Conservation (phyloP, 1,140 invertebrate species). For the Hyphantria cunea region DNA sequence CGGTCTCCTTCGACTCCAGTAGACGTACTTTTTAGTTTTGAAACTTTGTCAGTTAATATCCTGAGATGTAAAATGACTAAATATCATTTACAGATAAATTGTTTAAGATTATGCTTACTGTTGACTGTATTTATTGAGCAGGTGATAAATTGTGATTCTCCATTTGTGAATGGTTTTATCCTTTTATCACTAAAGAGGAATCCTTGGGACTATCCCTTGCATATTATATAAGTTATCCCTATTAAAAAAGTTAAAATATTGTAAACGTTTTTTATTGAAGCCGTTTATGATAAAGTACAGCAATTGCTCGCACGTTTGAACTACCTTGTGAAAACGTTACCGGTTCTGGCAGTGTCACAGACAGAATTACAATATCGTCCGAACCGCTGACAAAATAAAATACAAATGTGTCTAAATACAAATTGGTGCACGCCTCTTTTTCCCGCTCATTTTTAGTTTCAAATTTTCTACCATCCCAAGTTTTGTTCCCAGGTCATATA, state of each 20-base stretch:
- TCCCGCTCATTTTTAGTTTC: no score
- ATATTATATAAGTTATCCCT: conserved; percentile 81
- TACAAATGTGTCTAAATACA: no score
- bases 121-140: conserved; percentile 80
- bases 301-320: no score
- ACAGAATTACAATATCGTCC: no score
- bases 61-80: conserved; percentile 67
- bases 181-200: conserved; percentile 78
- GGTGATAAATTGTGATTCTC: conserved; percentile 79
- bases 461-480: no score
- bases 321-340: no score
- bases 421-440: no score
- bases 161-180: conserved; percentile 77
- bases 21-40: conserved; percentile 54
- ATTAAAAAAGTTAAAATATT: conserved; percentile 80
- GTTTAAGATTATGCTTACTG: conserved; percentile 80
- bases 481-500: no score
- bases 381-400: no score
- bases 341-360: no score
- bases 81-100: conserved; percentile 74
- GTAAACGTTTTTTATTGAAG: conserved; percentile 29
- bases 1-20: conserved; percentile 24
- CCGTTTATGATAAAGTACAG: no score
- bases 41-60: conserved; percentile 57
- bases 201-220: conserved; percentile 77